Conservation (phyloP, 2,797 vertebrate species). For the Fringilla coelebs region DNA sequence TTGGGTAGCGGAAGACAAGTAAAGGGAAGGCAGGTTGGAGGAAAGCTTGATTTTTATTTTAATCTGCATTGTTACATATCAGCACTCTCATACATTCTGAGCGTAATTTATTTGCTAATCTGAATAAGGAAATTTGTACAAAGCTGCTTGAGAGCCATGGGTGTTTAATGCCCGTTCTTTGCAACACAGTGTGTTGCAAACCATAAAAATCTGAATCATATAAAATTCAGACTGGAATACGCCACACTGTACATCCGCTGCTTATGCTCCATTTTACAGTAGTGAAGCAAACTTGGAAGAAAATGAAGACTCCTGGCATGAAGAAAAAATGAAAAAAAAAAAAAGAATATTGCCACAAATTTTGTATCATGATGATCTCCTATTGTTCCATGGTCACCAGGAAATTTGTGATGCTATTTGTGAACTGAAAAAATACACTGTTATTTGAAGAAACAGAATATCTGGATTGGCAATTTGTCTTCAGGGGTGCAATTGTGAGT, state of each 20-base stretch:
- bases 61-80: neutral
- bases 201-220: neutral
- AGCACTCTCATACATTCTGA: neutral
- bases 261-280: neutral
- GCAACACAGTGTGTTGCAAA: neutral
- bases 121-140: neutral
- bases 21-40: neutral
- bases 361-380: neutral
- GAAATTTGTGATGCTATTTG: neutral
- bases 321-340: neutral
- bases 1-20: neutral
- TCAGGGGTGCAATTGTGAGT: neutral
- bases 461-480: neutral
- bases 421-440: neutral
- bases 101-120: neutral
- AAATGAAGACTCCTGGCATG: neutral
- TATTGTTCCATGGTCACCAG: neutral
- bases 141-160: neutral
- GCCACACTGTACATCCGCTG: accelerated
- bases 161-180: neutral
- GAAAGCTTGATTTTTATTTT: neutral
- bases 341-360: neutral
- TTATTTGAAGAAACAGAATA: neutral
- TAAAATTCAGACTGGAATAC: neutral
- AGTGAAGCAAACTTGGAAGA: neutral